phyloP scores from a whole-genome alignment of 2,888 invertebrate genomes.

The Plemyria rubiginata region DNA sequence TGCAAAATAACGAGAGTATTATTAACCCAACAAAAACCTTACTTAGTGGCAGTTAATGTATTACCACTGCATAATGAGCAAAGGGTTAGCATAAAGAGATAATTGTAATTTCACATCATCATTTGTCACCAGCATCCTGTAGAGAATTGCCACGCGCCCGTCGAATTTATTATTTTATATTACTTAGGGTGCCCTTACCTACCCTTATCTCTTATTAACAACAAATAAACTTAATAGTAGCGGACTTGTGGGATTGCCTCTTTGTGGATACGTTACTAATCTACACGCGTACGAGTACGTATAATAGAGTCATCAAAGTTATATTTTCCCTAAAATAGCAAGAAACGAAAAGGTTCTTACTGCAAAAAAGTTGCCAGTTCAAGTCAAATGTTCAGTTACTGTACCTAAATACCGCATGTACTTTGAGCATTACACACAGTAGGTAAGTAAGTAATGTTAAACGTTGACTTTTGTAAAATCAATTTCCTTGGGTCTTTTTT shows the following conservation, averaged over 20 bases:
- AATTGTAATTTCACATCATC: slow-evolving; percentile 82
- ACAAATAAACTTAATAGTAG: slow-evolving; percentile 22
- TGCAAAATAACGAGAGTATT: slow-evolving; percentile 25
- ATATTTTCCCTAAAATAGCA: too few species aligned
- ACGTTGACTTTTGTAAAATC: too few species aligned
- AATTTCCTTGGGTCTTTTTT: too few species aligned
- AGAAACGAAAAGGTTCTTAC: too few species aligned
- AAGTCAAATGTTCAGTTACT: too few species aligned
- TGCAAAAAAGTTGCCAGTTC: too few species aligned
- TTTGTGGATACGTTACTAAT: not conserved
- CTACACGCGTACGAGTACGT: not conserved
- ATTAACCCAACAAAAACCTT: slow-evolving; percentile 30
- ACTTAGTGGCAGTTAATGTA: slow-evolving; percentile 61
- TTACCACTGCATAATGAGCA: slow-evolving; percentile 77
- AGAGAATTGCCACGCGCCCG: slow-evolving; percentile 63
- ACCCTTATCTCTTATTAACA: slow-evolving; percentile 70
- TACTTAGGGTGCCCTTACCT: slow-evolving; percentile 70
- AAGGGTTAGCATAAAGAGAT: slow-evolving; percentile 76
- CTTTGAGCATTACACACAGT: too few species aligned
- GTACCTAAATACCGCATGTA: too few species aligned
- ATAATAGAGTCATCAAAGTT: too few species aligned
- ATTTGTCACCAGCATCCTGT: slow-evolving; percentile 85
- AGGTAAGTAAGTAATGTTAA: too few species aligned
- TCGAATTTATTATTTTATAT: slow-evolving; percentile 78
- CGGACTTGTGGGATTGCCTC: slow-evolving; percentile 21